phyloP scores from a whole-genome alignment of 2,797 vertebrate species.

The Hippocampus kuda region DNA sequence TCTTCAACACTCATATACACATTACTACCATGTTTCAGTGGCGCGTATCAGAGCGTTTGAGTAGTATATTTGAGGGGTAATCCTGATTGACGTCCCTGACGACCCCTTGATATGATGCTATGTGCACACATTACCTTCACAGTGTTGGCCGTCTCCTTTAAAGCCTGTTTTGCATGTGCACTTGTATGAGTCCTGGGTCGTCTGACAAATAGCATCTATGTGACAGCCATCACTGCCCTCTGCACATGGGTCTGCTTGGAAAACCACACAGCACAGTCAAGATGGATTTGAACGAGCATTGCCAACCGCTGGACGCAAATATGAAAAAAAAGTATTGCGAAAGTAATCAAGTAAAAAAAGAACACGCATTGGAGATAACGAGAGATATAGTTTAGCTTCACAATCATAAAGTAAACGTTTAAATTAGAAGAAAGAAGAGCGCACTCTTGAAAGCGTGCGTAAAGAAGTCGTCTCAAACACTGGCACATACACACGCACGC shows the following conservation, averaged over 20 bases:
- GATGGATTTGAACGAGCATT: neutral
- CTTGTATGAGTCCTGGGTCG: conserved; percentile 84
- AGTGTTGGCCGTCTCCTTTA: conserved; percentile 84
- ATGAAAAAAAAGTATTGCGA: neutral
- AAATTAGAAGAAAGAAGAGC: conserved; percentile 36
- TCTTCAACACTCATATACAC: neutral
- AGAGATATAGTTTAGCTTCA: neutral
- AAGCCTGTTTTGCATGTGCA: conserved; percentile 90
- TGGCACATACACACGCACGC: conserved; percentile 6
- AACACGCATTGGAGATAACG: neutral
- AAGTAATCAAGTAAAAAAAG: conserved; percentile 1
- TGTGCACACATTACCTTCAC: conserved; percentile 71
- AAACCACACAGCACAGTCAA: conserved; percentile 16
- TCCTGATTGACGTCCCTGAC: neutral
- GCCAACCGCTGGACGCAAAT: neutral
- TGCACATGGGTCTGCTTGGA: conserved; percentile 79
- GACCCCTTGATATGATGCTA: neutral
- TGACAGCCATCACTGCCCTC: conserved; percentile 89
- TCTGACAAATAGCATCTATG: conserved; percentile 91
- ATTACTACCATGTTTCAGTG: neutral
- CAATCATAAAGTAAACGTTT: conserved; percentile 2
- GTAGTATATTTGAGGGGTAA: neutral
- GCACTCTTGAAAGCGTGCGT: conserved; percentile 54
- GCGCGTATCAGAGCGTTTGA: neutral
- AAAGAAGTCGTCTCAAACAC: conserved; percentile 37